A percentile compares a stretch with the other conserved stretches of the same genome.
Evolutionary conservation across 1,140 invertebrate genomes (phyloP).

Genomic region (Scaptodrosophila lebanonensis): DNA sequence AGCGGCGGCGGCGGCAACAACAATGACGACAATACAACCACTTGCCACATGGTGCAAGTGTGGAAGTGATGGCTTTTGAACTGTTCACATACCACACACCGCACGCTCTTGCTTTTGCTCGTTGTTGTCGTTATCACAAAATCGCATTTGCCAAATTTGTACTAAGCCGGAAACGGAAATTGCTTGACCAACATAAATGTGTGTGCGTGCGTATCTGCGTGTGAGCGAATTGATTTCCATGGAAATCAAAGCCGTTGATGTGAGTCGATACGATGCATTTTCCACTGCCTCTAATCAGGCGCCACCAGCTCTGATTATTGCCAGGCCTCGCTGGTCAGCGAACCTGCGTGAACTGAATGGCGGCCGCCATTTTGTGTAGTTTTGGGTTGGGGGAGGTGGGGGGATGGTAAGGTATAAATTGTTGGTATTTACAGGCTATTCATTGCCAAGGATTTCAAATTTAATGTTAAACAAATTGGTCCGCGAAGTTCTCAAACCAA

Average conservation of each 20-base stretch:
- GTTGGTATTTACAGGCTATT: too few species aligned
- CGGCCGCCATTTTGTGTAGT: too few species aligned
- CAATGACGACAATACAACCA: slow-evolving; percentile 28
- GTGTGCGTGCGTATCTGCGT: slow-evolving; percentile 2
- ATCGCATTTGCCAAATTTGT: slow-evolving; percentile 8
- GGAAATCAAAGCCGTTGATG: slow-evolving; percentile 18
- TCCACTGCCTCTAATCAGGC: slow-evolving; percentile 23
- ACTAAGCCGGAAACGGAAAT: slow-evolving; percentile 27
- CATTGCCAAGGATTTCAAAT: too few species aligned
- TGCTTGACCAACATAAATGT: background rate
- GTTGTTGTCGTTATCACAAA: background rate
- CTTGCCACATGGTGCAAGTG: slow-evolving; percentile 21
- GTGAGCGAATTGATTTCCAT: slow-evolving; percentile 8
- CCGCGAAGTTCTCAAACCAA: too few species aligned
- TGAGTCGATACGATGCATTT: slow-evolving; percentile 6
- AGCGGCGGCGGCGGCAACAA: slow-evolving; percentile 15
- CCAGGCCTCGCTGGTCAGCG: slow-evolving; percentile 16
- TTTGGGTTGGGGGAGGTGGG: background rate
- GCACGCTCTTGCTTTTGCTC: too few species aligned
- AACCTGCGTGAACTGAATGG: background rate
- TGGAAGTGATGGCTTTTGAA: slow-evolving; percentile 41
- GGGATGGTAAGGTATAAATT: background rate
- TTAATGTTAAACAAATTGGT: too few species aligned
- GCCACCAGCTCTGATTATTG: slow-evolving; percentile 11
- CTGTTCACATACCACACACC: slow-evolving; percentile 16